These are phyloP conservation scores for Anastrepha ludens DNA, from an alignment of 1,140 invertebrate genomes.

Conservation along the genomic window DNA sequence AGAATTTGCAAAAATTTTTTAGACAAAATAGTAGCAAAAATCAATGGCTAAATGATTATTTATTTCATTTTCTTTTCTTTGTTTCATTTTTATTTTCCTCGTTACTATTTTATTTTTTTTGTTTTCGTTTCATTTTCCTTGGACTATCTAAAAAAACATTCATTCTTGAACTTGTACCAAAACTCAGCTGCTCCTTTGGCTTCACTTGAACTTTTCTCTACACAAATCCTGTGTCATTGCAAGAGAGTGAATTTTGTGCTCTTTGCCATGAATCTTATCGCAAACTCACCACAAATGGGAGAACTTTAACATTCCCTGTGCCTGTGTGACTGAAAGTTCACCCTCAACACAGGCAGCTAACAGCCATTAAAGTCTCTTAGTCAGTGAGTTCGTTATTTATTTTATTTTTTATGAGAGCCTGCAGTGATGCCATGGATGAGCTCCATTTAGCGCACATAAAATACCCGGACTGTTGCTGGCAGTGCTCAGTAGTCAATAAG, in stretches of 20 bases:
- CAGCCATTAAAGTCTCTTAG: background rate
- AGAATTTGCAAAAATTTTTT: too few relatives aligned
- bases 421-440: background rate
- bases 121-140: too few relatives aligned
- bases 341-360: background rate
- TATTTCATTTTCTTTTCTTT: too few relatives aligned
- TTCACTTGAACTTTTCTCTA: background rate
- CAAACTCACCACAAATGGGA: conserved; percentile 5
- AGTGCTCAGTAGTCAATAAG: conserved; percentile 30
- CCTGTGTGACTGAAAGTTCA: background rate
- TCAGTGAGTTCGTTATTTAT: background rate
- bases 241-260: background rate
- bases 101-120: too few relatives aligned
- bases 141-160: background rate
- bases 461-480: background rate
- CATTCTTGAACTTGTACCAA: background rate
- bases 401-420: too few relatives aligned
- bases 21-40: too few relatives aligned
- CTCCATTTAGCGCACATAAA: background rate
- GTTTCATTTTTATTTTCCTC: too few relatives aligned
- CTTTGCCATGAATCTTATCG: background rate
- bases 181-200: background rate
- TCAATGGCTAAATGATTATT: too few relatives aligned
- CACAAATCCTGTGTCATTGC: background rate
- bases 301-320: background rate